Conservation (phyloP, 1,140 invertebrate species). For the Bombus confusus region DNA sequence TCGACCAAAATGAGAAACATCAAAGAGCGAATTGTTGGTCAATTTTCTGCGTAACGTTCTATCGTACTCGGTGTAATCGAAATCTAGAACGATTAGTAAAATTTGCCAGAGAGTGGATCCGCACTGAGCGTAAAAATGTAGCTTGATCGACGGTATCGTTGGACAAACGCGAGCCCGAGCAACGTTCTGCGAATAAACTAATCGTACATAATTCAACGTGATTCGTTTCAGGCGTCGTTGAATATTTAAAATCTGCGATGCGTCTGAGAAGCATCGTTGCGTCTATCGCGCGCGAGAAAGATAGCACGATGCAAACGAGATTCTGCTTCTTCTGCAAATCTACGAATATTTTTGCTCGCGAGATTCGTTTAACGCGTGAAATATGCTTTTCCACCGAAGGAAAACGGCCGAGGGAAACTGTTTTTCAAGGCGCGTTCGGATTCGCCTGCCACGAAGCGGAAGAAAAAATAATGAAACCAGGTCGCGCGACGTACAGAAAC, state of each 20-base stretch:
- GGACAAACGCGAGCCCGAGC: background rate
- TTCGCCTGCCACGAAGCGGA: background rate
- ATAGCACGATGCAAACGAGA: background rate
- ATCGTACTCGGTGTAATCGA: too few species aligned
- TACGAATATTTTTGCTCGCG: background rate
- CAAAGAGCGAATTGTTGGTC: background rate
- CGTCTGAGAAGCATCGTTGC: background rate
- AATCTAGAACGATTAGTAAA: too few species aligned
- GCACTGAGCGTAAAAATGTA: too few species aligned
- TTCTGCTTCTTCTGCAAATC: background rate
- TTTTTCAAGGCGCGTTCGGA: background rate
- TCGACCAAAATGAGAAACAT: background rate
- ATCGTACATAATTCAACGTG: background rate
- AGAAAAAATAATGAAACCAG: slow-evolving; percentile 31
- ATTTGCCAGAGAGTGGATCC: too few species aligned
- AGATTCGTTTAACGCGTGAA: slow-evolving; percentile 7
- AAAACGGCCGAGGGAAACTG: background rate
- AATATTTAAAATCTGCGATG: background rate
- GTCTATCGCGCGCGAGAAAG: background rate
- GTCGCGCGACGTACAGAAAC: slow-evolving; percentile 6
- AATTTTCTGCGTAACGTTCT: too few species aligned
- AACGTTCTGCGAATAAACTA: background rate
- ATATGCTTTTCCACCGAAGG: background rate
- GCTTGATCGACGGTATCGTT: background rate
- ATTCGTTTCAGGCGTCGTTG: background rate